Percentiles rank a stretch among this genome's conserved stretches.
Conservation (phyloP, 2,113 vertebrate species). For the Columba livia region DNA sequence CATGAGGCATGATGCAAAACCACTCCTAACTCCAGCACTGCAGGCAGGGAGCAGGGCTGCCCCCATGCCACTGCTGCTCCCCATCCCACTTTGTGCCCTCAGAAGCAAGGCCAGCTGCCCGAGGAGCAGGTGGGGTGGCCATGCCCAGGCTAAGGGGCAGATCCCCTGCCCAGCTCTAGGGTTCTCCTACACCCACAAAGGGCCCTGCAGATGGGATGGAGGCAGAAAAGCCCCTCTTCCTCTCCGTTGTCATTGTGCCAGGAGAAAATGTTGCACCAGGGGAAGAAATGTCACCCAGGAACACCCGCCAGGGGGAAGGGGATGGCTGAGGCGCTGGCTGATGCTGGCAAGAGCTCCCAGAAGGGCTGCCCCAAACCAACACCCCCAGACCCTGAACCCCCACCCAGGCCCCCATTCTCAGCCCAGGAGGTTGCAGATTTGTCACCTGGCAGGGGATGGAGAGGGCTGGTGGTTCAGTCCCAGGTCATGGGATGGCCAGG, state of each 20-base stretch:
- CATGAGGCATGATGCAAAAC: fast-evolving
- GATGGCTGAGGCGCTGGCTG: not conserved
- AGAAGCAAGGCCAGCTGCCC: not conserved
- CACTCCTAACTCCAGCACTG: not conserved
- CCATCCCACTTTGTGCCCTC: fast-evolving
- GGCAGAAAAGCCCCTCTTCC: not conserved
- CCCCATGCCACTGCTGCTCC: not conserved
- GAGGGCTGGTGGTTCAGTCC: not conserved
- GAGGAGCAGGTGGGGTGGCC: not conserved
- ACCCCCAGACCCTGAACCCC: too few relatives aligned
- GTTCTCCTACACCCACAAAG: not conserved
- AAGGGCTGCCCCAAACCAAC: not conserved
- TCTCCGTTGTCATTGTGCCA: not conserved
- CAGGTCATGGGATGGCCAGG: not conserved
- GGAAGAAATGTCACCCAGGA: not conserved
- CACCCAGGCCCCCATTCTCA: not conserved
- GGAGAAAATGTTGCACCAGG: not conserved
- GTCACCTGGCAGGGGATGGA: not conserved
- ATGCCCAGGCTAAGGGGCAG: not conserved
- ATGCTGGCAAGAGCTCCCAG: not conserved
- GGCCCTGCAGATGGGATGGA: fast-evolving
- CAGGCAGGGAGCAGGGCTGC: not conserved
- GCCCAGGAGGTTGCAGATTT: not conserved
- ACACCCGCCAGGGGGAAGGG: fast-evolving
- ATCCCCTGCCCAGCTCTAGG: not conserved